Base-by-base conservation (phyloP, 2,888 invertebrate species). In the Dione juno region DNA sequence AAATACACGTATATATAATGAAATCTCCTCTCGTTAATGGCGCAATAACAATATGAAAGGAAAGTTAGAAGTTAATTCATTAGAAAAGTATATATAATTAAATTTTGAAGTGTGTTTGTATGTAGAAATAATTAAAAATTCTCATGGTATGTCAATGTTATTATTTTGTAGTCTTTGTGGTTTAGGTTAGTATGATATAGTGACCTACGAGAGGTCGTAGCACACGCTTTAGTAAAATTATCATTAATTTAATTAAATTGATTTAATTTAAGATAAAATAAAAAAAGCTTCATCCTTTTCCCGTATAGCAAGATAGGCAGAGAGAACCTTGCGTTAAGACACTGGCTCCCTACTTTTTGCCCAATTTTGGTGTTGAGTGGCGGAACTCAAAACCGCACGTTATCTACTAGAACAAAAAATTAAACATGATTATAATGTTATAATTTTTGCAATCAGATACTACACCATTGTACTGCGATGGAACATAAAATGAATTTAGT, bases 11-110 rank as follows among this genome's bases (percentile, higher is more conserved):
- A 50, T 64, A 64, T 35, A n/a, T 64, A 35, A 48, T 19, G 35
- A 37, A 63, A 37, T 64, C 16, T 50, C 50, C 10, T n/a, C 37
- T n/a, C 40, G 28, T 50, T 50, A 61, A 61, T 50, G 14, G 37
- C 63, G 50, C 19, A 64, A 64, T 64, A 64, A 50, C 50, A 19
- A 48, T 63, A 45, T 19, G 48, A 63, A 13, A 63, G 13, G 48
- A 48, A 50, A 63, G 11, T 63, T 63, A 35, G 63, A 19, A 63
- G 63, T 63, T 50, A 63, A 63, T 63, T 63, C 63, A 50, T 48
- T 63, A 50, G 35, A 37, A 48, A 63, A 2, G 10, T 48, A 61
- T 11, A 37, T 48, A 16, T 28, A 21, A n/a, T 28, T 63, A 14
- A 37, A 0, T 16, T 28, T 35, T 0, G 16, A 50, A 11, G 48